Evolutionary conservation across 2,888 invertebrate species (phyloP).

Genomic region (Xestia rhomboidea): DNA sequence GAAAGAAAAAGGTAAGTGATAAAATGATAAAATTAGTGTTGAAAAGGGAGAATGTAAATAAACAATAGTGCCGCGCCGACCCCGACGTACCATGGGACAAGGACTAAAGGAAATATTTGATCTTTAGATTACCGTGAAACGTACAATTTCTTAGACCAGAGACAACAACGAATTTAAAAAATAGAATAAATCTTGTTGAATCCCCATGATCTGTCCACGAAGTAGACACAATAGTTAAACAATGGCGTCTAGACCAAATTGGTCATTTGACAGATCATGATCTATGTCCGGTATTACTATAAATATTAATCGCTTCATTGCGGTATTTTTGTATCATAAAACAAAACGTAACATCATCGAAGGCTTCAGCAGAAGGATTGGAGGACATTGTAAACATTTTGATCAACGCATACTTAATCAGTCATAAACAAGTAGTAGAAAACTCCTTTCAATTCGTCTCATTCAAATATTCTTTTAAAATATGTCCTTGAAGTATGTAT

Average conservation of each 20-base stretch:
- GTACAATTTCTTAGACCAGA: neutral
- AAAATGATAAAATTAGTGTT: neutral
- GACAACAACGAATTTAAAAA: neutral
- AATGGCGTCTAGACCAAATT: too few relatives aligned
- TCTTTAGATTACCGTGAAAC: neutral
- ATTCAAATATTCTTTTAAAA: neutral
- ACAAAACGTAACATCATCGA: neutral
- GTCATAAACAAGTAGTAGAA: neutral
- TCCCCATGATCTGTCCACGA: too few relatives aligned
- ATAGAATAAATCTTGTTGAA: neutral
- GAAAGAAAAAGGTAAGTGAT: neutral
- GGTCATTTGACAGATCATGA: too few relatives aligned
- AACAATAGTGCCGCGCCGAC: neutral
- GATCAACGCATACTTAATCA: too few relatives aligned
- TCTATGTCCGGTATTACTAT: neutral
- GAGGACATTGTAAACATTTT: neutral
- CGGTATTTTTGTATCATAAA: neutral
- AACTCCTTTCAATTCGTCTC: neutral
- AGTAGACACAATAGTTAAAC: too few relatives aligned
- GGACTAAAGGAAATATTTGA: neutral
- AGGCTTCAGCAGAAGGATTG: neutral
- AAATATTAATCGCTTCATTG: neutral
- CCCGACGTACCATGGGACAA: neutral
- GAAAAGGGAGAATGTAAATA: neutral
- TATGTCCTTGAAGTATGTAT: neutral